These are phyloP conservation scores for Penaeus japonicus DNA, from an alignment of 1,140 invertebrate genomes.

Conservation along the genomic window DNA sequence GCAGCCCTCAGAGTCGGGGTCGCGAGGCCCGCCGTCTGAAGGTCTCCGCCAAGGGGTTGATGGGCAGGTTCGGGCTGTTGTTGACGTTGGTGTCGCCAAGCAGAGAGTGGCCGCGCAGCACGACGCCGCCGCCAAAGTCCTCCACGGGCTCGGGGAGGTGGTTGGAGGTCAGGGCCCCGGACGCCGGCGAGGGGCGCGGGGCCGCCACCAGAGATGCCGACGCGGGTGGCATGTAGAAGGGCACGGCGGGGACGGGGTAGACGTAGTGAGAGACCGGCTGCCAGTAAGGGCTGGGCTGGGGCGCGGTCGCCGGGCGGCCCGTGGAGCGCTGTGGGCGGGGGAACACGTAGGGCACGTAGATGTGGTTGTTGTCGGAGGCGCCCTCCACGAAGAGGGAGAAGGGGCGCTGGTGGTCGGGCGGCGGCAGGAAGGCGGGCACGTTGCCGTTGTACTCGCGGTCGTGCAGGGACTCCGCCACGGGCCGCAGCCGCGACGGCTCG, in stretches of 20 bases:
- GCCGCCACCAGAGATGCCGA: too few relatives aligned
- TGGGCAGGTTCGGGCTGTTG: conserved; percentile 67
- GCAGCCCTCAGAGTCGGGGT: not conserved
- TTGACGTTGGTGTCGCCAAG: conserved; percentile 80
- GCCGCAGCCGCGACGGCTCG: conserved; percentile 60
- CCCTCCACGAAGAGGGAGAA: conserved; percentile 16
- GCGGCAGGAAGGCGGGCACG: conserved; percentile 62
- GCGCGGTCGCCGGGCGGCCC: conserved; percentile 73
- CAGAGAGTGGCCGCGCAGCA: conserved; percentile 59
- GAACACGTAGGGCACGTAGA: conserved; percentile 62
- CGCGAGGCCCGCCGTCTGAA: not conserved
- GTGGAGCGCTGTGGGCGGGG: conserved; percentile 60
- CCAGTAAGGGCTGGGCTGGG: not conserved
- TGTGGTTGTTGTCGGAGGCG: conserved; percentile 26
- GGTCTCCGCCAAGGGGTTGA: conserved; percentile 43
- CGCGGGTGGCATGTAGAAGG: too few relatives aligned
- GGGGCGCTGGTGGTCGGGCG: conserved; percentile 61
- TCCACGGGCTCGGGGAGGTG: not conserved
- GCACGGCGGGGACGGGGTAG: too few relatives aligned
- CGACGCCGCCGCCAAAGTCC: not conserved
- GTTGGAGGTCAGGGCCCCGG: not conserved
- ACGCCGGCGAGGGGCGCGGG: not conserved
- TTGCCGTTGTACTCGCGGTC: conserved; percentile 56
- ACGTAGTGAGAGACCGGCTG: not conserved
- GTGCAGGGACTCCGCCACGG: conserved; percentile 4